phyloP scores from a whole-genome alignment of 2,888 invertebrate genomes.

The Lithodes maja region DNA sequence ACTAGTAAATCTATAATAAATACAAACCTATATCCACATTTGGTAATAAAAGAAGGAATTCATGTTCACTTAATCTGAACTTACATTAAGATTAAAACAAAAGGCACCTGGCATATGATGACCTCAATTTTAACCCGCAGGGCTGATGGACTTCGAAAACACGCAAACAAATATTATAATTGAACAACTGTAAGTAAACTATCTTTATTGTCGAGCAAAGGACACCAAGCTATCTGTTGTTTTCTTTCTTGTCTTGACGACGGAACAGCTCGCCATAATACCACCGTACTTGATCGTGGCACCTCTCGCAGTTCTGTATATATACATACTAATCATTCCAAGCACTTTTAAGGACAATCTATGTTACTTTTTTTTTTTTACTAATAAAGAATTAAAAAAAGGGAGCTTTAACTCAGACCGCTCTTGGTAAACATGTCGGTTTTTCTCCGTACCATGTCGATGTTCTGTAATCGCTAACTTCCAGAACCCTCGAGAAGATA shows the following conservation, averaged over 20 bases:
- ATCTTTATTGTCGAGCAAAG: slow-evolving; percentile 28
- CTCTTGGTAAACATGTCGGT: slow-evolving; percentile 14
- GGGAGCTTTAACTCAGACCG: slow-evolving; percentile 13
- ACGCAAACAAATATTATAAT: slow-evolving; percentile 18
- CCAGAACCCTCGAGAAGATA: slow-evolving; percentile 4
- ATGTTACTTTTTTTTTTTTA: slow-evolving; percentile 14
- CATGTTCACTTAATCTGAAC: too few relatives aligned
- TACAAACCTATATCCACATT: too few relatives aligned
- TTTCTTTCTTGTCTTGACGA: slow-evolving; percentile 23
- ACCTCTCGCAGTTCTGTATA: slow-evolving; percentile 26
- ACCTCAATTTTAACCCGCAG: slow-evolving; percentile 48
- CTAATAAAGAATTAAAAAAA: background rate
- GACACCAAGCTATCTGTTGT: background rate
- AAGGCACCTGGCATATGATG: slow-evolving; percentile 2
- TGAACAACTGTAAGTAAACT: slow-evolving; percentile 42
- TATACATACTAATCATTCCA: slow-evolving; percentile 13
- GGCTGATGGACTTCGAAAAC: slow-evolving; percentile 47
- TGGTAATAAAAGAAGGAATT: too few relatives aligned
- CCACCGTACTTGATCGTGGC: slow-evolving; percentile 12
- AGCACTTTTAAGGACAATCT: slow-evolving; percentile 20
- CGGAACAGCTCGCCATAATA: slow-evolving; percentile 7
- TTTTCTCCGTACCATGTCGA: slow-evolving; percentile 9
- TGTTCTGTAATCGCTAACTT: slow-evolving; percentile 6
- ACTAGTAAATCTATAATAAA: too few relatives aligned
- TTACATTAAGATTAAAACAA: background rate